Percentiles rank a stretch among this genome's conserved stretches.
phyloP scores from a whole-genome alignment of 2,888 invertebrate species.

The Drosophila sordidula region DNA sequence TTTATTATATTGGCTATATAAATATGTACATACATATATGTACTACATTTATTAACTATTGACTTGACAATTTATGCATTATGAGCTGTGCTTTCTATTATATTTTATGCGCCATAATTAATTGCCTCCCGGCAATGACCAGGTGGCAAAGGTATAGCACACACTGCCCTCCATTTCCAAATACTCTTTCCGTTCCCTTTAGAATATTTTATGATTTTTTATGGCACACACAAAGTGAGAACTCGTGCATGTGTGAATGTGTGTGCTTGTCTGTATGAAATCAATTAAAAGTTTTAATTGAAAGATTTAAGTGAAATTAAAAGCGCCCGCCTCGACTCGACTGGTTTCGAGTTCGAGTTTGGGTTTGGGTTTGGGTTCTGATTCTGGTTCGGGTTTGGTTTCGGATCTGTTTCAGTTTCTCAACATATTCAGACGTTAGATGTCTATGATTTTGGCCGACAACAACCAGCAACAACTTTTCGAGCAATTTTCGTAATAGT shows the following conservation, averaged over 20 bases:
- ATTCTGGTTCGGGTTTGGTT: not conserved
- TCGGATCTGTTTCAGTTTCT: constrained; percentile 17
- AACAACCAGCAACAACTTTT: constrained; percentile 15
- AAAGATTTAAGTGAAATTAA: constrained; percentile 75
- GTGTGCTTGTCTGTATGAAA: constrained; percentile 47
- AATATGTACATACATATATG: not conserved
- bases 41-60: constrained; percentile 17
- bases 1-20: not conserved
- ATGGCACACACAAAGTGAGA: constrained; percentile 14
- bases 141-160: no score
- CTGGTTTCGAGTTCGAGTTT: not conserved
- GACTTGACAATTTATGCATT: constrained; percentile 35
- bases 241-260: constrained; percentile 12
- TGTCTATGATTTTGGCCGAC: constrained; percentile 39
- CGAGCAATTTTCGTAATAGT: constrained; percentile 32
- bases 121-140: constrained; percentile 18
- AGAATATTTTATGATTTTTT: constrained; percentile 40
- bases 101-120: constrained; percentile 33
- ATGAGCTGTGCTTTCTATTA: constrained; percentile 3
- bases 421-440: constrained; percentile 14
- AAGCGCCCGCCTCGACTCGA: constrained; percentile 24
- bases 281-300: constrained; percentile 78
- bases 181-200: not conserved
- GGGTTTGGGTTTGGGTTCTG: not conserved
- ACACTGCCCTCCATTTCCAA: no score